These are phyloP conservation scores for Otolemur garnettii DNA, from an alignment of 2,113 vertebrate genomes.

Conservation along the genomic window DNA sequence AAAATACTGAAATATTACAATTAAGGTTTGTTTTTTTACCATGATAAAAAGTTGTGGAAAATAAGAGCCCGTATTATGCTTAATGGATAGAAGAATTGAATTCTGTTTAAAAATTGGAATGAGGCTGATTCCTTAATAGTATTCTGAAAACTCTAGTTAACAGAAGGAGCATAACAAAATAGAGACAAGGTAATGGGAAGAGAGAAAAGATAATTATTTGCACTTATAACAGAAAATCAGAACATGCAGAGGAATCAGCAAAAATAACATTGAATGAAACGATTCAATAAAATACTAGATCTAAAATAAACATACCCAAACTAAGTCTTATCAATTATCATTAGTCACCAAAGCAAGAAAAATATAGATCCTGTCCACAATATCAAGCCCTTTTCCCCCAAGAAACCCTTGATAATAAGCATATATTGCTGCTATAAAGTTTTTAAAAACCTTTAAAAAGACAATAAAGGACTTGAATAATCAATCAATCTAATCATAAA, in stretches of 20 bases:
- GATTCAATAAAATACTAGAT: constrained; percentile 44
- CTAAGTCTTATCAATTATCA: neutral
- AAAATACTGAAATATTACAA: neutral
- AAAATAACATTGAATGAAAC: constrained; percentile 67
- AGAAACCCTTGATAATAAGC: neutral
- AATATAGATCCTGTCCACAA: neutral
- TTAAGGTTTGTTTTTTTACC: neutral
- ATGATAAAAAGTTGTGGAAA: constrained; percentile 8
- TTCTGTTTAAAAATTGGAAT: constrained; percentile 67
- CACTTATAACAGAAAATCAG: constrained; percentile 60
- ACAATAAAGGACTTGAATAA: neutral
- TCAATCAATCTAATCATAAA: neutral
- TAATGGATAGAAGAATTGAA: constrained; percentile 59
- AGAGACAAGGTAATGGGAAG: constrained; percentile 53
- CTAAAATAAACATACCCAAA: constrained; percentile 41
- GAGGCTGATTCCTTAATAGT: constrained; percentile 47
- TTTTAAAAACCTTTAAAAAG: neutral
- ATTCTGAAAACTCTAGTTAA: constrained; percentile 58
- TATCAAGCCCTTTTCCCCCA: no score
- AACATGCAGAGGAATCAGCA: neutral
- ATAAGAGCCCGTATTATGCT: neutral
- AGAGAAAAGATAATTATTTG: constrained; percentile 66
- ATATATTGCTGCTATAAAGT: neutral
- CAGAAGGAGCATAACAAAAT: constrained; percentile 65
- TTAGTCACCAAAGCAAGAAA: neutral